A percentile compares a stretch with the other conserved stretches of the same genome.
Conservation (phyloP, 2,888 invertebrate species). For the Protonemura montana region DNA sequence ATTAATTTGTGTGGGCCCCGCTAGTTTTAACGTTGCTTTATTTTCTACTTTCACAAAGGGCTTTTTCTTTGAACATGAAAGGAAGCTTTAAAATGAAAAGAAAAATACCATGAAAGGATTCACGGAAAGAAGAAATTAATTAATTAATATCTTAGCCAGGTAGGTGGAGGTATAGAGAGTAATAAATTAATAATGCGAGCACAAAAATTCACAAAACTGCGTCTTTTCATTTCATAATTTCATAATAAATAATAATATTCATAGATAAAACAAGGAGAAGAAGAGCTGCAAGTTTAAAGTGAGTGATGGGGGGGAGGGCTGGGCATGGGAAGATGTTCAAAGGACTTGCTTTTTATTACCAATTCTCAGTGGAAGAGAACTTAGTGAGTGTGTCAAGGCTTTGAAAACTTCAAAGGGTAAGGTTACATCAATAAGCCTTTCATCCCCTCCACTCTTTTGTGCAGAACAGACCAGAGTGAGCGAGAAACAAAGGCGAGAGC, state of each 20-base stretch:
- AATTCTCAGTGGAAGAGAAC: constrained; percentile 48
- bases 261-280: constrained; percentile 9
- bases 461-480: constrained; percentile 44
- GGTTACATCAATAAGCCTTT: constrained; percentile 50
- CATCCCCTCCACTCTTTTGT: constrained; percentile 49
- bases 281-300: constrained; percentile 30
- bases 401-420: constrained; percentile 50
- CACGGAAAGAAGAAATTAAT: background rate
- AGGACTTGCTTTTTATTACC: constrained; percentile 49
- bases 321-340: constrained; percentile 1
- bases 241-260: constrained; percentile 12
- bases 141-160: constrained; percentile 12
- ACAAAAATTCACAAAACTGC: background rate
- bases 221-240: constrained; percentile 1
- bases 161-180: constrained; percentile 4
- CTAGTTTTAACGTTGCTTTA: background rate
- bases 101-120: background rate
- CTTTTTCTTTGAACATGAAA: background rate
- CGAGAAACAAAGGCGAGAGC: constrained; percentile 48
- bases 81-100: constrained; percentile 5
- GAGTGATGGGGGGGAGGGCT: constrained; percentile 23
- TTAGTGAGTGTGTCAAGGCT: constrained; percentile 49
- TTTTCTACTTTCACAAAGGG: background rate
- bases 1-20: background rate
- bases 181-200: constrained; percentile 7